Percentiles rank a stretch among this genome's conserved stretches.
Evolutionary conservation across 2,888 invertebrate species (phyloP).

Genomic region (Luffia ferchaultella): DNA sequence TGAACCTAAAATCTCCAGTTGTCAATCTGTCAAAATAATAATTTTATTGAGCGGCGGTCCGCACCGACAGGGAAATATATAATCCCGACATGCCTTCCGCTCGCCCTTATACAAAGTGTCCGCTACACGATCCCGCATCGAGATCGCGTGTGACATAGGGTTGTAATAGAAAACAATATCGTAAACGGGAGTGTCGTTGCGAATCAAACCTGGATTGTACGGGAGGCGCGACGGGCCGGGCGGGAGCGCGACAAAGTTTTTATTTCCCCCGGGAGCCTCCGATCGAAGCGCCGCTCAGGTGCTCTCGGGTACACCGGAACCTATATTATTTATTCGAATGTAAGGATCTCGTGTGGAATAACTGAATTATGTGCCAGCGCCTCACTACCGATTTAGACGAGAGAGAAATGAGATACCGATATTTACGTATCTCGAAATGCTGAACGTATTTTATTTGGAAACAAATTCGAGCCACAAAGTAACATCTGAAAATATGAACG

Average conservation of each 20-base stretch:
- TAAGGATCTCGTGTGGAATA: conserved; percentile 60
- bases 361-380: conserved; percentile 60
- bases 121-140: neutral
- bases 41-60: too few species aligned
- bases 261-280: conserved; percentile 62
- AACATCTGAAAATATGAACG: too few species aligned
- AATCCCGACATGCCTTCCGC: too few species aligned
- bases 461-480: too few species aligned
- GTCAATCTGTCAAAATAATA: too few species aligned
- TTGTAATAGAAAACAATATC: conserved; percentile 53
- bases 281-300: conserved; percentile 60
- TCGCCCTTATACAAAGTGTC: neutral
- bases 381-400: conserved; percentile 22
- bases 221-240: neutral
- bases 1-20: too few species aligned
- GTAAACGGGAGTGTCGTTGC: conserved; percentile 52
- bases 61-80: too few species aligned
- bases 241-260: conserved; percentile 55
- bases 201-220: conserved; percentile 41
- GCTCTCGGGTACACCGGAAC: conserved; percentile 53
- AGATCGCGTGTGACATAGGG: conserved; percentile 10
- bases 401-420: neutral
- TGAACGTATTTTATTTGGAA: neutral
- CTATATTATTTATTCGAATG: conserved; percentile 64
- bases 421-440: neutral